phyloP scores from a whole-genome alignment of 2,113 vertebrate genomes.

The Siniperca knerii region DNA sequence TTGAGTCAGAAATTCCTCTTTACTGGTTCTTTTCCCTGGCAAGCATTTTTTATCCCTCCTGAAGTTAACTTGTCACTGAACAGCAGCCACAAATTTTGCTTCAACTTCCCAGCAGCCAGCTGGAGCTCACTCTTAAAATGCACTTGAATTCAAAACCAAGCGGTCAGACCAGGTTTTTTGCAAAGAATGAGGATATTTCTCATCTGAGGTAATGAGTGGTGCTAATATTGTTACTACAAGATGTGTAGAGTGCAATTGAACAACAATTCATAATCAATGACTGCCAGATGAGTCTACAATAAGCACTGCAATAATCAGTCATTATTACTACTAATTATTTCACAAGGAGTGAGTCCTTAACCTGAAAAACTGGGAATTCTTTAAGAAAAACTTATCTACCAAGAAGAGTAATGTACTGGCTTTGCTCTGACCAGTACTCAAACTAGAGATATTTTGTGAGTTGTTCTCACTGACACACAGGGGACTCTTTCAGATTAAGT shows the following conservation, averaged over 20 bases:
- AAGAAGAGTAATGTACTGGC: background rate
- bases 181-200: background rate
- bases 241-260: background rate
- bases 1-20: conserved; percentile 52
- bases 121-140: conserved; percentile 11
- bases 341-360: background rate
- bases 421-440: background rate
- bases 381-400: background rate
- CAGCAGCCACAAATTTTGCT: conserved; percentile 1
- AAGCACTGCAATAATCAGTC: background rate
- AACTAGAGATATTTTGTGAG: conserved; percentile 6
- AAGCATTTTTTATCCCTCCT: conserved; percentile 31
- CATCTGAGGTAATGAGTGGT: conserved; percentile 15
- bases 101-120: conserved; percentile 38
- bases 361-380: background rate
- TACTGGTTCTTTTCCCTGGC: conserved; percentile 32
- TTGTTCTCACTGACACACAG: conserved; percentile 51
- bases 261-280: background rate
- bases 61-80: conserved; percentile 32
- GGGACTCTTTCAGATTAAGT: conserved; percentile 56
- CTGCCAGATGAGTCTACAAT: conserved; percentile 6
- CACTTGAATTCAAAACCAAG: conserved; percentile 12
- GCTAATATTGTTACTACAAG: background rate
- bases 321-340: conserved; percentile 7
- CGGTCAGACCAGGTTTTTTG: background rate